Evolutionary conservation across 2,888 invertebrate species (phyloP).

Genomic region (Meta bourneti): DNA sequence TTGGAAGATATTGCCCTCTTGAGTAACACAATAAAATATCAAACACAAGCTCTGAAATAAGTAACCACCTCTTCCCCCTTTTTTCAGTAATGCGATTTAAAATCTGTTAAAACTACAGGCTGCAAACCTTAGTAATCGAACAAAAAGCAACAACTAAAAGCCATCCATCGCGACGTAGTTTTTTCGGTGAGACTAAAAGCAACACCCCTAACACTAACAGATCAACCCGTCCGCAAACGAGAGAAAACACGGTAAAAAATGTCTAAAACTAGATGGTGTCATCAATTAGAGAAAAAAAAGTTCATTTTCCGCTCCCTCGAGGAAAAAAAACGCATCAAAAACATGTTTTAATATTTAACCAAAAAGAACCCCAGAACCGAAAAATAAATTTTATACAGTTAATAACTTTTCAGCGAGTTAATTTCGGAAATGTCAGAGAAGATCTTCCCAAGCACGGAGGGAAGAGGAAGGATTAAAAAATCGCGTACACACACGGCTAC

Average conservation of each 20-base stretch:
- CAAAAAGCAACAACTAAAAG: neutral
- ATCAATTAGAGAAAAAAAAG: neutral
- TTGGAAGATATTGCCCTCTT: too few relatives aligned
- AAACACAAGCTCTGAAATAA: too few relatives aligned
- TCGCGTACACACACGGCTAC: neutral
- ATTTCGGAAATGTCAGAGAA: constrained; percentile 41
- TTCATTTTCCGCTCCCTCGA: neutral
- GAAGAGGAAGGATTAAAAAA: neutral
- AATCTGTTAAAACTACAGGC: too few relatives aligned
- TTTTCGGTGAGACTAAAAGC: too few relatives aligned
- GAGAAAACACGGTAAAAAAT: neutral
- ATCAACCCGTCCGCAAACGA: neutral
- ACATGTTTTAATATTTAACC: constrained; percentile 15
- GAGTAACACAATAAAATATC: too few relatives aligned
- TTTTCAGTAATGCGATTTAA: too few relatives aligned
- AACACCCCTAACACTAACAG: neutral
- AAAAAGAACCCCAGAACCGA: neutral
- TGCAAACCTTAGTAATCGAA: neutral
- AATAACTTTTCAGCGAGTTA: constrained; percentile 7
- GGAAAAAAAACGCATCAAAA: neutral
- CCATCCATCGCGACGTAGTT: too few relatives aligned
- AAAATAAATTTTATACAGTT: constrained; percentile 31
- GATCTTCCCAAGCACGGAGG: neutral
- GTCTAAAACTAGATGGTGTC: neutral
- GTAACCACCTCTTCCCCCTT: too few relatives aligned